Conservation (phyloP, 2,888 invertebrate species). For the Aelia acuminata region DNA sequence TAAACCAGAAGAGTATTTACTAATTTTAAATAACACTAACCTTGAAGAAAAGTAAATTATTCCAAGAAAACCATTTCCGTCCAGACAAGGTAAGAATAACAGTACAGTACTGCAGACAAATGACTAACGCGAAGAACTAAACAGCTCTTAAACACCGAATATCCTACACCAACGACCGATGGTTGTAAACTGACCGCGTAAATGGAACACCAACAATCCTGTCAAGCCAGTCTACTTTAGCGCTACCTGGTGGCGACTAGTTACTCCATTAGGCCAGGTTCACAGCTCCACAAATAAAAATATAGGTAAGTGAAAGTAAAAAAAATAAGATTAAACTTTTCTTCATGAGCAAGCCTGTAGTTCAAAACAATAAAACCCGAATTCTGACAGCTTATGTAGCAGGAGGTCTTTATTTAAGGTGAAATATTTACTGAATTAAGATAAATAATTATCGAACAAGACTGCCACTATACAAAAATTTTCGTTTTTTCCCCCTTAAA, state of each 20-base stretch:
- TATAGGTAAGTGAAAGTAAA: too few species aligned
- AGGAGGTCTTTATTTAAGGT: too few species aligned
- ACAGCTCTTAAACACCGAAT: background rate
- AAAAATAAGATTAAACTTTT: too few species aligned
- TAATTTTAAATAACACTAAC: background rate
- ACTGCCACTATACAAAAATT: too few species aligned
- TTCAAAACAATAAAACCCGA: background rate
- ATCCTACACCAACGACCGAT: background rate
- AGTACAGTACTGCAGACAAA: background rate
- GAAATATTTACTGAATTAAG: too few species aligned
- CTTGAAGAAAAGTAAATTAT: background rate
- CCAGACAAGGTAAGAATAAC: background rate
- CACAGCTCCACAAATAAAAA: background rate
- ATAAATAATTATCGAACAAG: too few species aligned
- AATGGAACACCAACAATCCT: conserved; percentile 28
- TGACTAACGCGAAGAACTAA: background rate
- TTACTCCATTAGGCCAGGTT: background rate
- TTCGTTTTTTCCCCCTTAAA: too few species aligned
- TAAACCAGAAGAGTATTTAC: background rate
- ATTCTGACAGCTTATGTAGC: too few species aligned
- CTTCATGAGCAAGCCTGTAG: background rate
- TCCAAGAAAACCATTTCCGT: background rate
- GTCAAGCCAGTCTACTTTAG: conserved; percentile 19
- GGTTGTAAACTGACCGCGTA: conserved; percentile 23
- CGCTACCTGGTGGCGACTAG: background rate